Conservation (phyloP, 2,888 invertebrate species). For the Synanthedon myopaeformis region DNA sequence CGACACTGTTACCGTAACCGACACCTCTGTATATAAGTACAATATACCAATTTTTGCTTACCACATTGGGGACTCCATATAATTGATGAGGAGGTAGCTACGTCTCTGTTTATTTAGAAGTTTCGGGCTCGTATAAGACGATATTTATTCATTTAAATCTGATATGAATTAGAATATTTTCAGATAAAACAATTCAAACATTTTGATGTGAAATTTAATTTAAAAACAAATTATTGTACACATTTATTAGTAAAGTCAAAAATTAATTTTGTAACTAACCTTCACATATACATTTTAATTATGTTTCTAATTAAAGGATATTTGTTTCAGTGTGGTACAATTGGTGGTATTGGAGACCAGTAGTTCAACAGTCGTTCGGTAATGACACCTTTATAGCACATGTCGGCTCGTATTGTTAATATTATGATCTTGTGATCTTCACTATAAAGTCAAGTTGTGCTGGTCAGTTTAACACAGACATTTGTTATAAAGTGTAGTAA, state of each 20-base stretch:
- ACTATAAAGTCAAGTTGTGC: too few species aligned
- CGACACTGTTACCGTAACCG: too few species aligned
- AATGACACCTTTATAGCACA: constrained; percentile 74
- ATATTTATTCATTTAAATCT: too few species aligned
- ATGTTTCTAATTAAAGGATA: constrained; percentile 2
- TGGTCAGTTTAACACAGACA: too few species aligned
- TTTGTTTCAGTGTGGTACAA: constrained; percentile 81
- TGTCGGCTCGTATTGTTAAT: constrained; percentile 79
- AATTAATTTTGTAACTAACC: constrained; percentile 1
- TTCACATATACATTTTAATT: constrained; percentile 1
- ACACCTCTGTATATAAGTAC: too few species aligned
- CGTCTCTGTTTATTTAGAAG: too few species aligned
- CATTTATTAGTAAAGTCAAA: background rate
- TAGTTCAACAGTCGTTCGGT: constrained; percentile 70
- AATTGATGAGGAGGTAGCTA: too few species aligned
- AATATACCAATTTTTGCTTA: too few species aligned
- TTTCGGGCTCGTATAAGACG: too few species aligned
- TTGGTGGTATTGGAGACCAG: constrained; percentile 86
- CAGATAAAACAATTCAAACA: background rate
- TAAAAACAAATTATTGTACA: background rate
- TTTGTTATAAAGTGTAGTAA: background rate
- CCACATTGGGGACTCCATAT: too few species aligned
- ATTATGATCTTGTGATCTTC: too few species aligned
- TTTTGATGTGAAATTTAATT: background rate
- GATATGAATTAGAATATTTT: too few species aligned